Evolutionary conservation across 64 coral and sea anemone species (phyloP).

Genomic region (Acropora yongei): DNA sequence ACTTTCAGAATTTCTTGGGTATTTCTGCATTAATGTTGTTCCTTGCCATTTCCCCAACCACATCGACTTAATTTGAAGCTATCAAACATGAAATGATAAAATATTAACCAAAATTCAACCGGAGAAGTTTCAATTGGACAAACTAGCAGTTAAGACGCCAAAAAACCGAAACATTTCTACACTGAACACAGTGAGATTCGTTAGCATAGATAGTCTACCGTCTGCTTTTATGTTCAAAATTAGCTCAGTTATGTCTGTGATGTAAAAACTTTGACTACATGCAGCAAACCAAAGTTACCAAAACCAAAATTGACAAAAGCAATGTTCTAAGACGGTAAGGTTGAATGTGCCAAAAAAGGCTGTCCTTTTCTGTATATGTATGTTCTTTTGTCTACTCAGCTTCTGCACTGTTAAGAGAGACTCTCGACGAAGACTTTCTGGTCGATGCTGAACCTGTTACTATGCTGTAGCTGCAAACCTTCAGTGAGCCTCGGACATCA

Average conservation of each 20-base stretch:
- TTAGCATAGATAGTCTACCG: neutral
- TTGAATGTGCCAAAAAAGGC: no score
- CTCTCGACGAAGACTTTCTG: neutral
- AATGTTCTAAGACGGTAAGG: no score
- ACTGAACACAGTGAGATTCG: neutral
- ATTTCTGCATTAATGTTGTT: neutral
- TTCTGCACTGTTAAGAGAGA: neutral
- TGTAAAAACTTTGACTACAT: neutral
- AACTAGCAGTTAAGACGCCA: neutral
- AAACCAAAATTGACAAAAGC: no score
- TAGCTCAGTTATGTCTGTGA: neutral
- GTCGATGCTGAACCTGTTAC: neutral
- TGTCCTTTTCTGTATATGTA: neutral
- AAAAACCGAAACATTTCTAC: neutral
- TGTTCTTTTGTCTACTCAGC: neutral
- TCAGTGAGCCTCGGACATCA: neutral
- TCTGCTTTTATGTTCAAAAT: neutral
- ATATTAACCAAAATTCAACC: conserved; percentile 1
- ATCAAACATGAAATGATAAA: conserved; percentile 13
- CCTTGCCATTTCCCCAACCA: neutral
- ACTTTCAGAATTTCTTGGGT: neutral
- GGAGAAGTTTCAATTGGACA: neutral
- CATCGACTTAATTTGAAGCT: conserved; percentile 30
- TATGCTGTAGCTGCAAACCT: neutral
- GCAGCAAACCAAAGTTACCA: neutral